phyloP scores from a whole-genome alignment of 2,797 vertebrate genomes.

The Hylomyscus alleni region DNA sequence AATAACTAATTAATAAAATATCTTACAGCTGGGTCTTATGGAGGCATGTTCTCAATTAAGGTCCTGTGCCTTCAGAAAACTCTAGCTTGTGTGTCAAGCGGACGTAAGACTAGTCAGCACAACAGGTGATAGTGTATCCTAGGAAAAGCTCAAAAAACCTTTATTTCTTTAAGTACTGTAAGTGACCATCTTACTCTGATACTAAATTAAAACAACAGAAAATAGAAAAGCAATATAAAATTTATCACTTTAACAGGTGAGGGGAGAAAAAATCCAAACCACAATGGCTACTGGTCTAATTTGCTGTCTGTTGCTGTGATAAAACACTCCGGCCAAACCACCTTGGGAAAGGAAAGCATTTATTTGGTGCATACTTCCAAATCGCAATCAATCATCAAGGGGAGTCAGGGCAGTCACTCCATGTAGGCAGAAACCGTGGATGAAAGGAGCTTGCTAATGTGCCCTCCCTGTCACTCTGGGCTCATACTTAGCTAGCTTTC shows the following conservation, averaged over 20 bases:
- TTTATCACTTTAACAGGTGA: slow-evolving; percentile 11
- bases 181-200: background rate
- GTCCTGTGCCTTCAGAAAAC: background rate
- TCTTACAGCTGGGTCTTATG: background rate
- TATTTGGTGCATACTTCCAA: background rate
- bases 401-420: background rate
- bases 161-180: background rate
- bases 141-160: slow-evolving; percentile 30
- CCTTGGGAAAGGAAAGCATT: background rate
- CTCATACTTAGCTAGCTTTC: background rate
- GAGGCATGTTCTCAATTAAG: background rate
- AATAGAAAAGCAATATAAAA: background rate
- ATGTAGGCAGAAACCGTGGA: background rate
- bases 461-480: background rate
- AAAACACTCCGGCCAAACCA: background rate
- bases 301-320: background rate
- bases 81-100: background rate
- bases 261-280: background rate
- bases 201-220: background rate
- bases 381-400: background rate
- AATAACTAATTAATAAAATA: background rate
- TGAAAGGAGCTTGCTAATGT: background rate
- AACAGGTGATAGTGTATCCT: background rate
- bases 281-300: too few species aligned
- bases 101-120: background rate